These are phyloP conservation scores for Steinernema carpocapsae DNA, from an alignment of 2,888 invertebrate genomes.

Conservation along the genomic window DNA sequence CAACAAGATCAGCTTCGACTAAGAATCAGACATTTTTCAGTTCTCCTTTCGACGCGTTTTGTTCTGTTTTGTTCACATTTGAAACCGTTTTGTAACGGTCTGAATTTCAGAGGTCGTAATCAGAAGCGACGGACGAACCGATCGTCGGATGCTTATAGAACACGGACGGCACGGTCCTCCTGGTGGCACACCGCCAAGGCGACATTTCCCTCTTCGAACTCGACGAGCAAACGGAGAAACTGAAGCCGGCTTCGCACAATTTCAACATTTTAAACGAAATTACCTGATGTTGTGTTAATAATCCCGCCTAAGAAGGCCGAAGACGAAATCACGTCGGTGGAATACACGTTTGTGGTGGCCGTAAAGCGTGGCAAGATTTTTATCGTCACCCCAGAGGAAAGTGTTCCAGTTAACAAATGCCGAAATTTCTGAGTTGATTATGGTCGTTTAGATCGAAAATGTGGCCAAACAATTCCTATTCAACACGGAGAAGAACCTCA, in stretches of 20 bases:
- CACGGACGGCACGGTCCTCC: constrained; percentile 11
- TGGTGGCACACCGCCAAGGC: not conserved
- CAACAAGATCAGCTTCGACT: not conserved
- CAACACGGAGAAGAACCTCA: constrained; percentile 78
- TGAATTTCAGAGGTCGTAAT: not conserved
- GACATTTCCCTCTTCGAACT: not conserved
- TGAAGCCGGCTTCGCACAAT: not conserved
- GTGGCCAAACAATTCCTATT: constrained; percentile 72
- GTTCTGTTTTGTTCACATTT: too few species aligned
- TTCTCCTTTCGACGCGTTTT: too few species aligned
- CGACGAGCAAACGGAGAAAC: not conserved
- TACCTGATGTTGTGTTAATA: not conserved
- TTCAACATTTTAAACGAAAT: not conserved
- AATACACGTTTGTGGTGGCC: constrained; percentile 32
- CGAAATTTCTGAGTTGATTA: constrained; percentile 40
- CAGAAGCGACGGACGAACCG: constrained; percentile 20
- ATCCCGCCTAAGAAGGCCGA: not conserved
- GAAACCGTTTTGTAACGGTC: too few species aligned
- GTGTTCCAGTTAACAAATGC: constrained; percentile 35
- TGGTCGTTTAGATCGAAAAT: constrained; percentile 43
- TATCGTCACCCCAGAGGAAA: constrained; percentile 30
- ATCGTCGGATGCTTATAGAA: constrained; percentile 3
- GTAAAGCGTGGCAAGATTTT: constrained; percentile 28
- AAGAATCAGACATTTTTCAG: too few species aligned
- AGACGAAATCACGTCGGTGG: constrained; percentile 20